Evolutionary conservation across 2,113 vertebrate species (phyloP).

Genomic region (Misgurnus mizolepis): DNA sequence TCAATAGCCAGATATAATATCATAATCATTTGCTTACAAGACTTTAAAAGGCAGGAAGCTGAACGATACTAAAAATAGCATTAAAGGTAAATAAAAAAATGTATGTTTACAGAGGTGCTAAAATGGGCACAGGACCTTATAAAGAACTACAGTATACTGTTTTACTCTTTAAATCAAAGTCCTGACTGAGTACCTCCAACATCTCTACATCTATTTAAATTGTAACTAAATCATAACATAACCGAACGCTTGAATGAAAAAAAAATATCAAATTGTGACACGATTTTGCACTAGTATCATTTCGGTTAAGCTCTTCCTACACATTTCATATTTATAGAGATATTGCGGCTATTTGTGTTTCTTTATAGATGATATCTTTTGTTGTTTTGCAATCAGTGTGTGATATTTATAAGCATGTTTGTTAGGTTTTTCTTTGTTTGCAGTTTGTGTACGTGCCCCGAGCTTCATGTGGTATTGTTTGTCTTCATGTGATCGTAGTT

Average conservation of each 20-base stretch:
- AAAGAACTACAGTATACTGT: not conserved
- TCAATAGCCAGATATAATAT: not conserved
- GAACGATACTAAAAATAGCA: constrained; percentile 12
- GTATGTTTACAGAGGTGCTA: not conserved
- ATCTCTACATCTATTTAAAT: not conserved
- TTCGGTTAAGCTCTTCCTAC: not conserved
- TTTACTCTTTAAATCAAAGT: not conserved
- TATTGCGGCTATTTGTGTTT: not conserved
- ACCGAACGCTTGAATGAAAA: constrained; percentile 29
- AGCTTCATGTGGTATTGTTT: not conserved
- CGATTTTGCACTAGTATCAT: not conserved
- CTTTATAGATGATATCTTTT: not conserved
- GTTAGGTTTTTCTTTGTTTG: not conserved
- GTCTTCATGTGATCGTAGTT: not conserved
- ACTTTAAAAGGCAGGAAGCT: constrained; percentile 9
- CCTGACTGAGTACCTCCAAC: not conserved
- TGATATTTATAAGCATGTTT: not conserved
- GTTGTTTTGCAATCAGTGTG: not conserved
- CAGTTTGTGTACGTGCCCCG: not conserved
- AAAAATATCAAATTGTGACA: not conserved
- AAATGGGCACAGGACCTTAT: not conserved
- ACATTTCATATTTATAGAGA: not conserved
- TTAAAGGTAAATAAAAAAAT: constrained; percentile 18
- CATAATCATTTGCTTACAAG: not conserved
- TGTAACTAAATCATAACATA: not conserved